Conservation (phyloP, 2,797 vertebrate genomes). For the Heliangelus exortis region DNA sequence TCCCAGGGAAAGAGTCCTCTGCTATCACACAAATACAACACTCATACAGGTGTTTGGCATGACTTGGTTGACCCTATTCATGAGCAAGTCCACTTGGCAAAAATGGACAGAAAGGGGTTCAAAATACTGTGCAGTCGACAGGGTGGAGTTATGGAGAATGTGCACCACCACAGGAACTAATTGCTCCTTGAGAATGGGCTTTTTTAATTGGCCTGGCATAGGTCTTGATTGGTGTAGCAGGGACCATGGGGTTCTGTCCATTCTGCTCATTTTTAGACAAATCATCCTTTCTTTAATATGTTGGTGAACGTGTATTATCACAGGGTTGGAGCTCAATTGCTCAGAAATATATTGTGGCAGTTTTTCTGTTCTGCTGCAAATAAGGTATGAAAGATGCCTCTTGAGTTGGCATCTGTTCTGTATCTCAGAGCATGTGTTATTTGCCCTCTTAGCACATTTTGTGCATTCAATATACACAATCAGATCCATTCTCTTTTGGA, state of each 20-base stretch:
- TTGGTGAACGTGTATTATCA: background rate
- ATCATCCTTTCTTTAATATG: background rate
- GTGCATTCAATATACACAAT: background rate
- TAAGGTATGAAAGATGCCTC: background rate
- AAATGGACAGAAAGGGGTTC: background rate
- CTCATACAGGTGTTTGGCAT: background rate
- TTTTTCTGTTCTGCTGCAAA: background rate
- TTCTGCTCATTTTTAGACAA: background rate
- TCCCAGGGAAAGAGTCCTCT: background rate
- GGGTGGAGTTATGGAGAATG: background rate
- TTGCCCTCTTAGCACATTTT: background rate
- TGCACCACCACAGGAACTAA: background rate
- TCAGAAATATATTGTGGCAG: background rate
- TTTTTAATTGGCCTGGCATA: background rate
- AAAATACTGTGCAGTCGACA: background rate
- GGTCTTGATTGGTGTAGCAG: background rate
- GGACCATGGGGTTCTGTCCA: background rate
- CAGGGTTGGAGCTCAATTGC: background rate
- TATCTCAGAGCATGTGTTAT: background rate
- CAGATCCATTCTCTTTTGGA: background rate
- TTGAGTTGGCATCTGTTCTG: background rate
- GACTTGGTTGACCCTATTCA: background rate
- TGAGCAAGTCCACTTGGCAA: background rate
- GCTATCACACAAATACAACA: background rate
- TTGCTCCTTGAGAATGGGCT: background rate